phyloP scores from a whole-genome alignment of 2,113 vertebrate species.

The Gobio gobio region DNA sequence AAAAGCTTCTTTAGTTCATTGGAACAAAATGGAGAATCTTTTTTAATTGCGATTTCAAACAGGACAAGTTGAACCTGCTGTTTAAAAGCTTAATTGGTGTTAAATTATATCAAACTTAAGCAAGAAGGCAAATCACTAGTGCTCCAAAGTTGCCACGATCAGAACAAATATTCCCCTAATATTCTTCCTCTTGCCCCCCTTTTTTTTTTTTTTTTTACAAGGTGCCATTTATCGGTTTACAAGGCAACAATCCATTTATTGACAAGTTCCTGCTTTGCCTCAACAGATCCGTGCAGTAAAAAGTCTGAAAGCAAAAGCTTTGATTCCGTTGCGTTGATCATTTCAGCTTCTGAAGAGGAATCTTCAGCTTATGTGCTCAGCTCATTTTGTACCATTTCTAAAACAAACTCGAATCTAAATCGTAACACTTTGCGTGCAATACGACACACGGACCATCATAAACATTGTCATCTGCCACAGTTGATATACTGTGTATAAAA shows the following conservation, averaged over 20 bases:
- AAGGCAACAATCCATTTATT: background rate
- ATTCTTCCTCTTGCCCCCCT: background rate
- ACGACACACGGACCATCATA: slow-evolving; percentile 37
- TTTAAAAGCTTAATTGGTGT: slow-evolving; percentile 12
- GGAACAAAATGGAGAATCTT: background rate
- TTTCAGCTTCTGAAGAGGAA: background rate
- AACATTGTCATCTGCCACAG: slow-evolving; percentile 32
- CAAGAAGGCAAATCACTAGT: background rate
- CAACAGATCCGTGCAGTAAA: background rate
- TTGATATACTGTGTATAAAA: slow-evolving; percentile 45
- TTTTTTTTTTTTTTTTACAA: background rate
- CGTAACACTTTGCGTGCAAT: slow-evolving; percentile 61
- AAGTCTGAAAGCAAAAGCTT: background rate
- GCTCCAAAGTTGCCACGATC: background rate
- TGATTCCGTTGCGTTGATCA: background rate
- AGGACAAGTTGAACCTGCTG: background rate
- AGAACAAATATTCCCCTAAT: background rate
- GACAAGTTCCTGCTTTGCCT: background rate
- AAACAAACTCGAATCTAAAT: slow-evolving; percentile 31
- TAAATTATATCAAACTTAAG: slow-evolving; percentile 14
- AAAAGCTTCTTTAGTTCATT: background rate
- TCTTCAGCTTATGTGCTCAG: background rate
- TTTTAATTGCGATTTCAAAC: slow-evolving; percentile 2
- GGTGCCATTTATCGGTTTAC: slow-evolving; percentile 7
- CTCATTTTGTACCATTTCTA: slow-evolving; percentile 31